A percentile compares a stretch with the other conserved stretches of the same genome.
phyloP scores from a whole-genome alignment of 2,797 vertebrate genomes.

The Micrastur ruficollis region DNA sequence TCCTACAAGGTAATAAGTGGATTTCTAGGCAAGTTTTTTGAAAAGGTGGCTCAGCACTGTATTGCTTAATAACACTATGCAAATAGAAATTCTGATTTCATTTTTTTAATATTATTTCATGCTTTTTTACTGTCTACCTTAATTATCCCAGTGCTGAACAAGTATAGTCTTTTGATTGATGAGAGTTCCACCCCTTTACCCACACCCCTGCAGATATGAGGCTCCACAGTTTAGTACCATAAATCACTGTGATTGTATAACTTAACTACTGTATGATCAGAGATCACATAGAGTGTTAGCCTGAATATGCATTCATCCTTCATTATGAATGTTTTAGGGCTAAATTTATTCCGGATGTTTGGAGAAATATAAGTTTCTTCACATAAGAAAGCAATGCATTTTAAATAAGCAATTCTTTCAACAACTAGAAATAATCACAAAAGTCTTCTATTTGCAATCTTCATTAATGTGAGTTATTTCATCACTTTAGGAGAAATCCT shows the following conservation, averaged over 20 bases:
- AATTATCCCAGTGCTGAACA: slow-evolving; percentile 63
- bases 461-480: slow-evolving; percentile 70
- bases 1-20: neutral
- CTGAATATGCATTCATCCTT: slow-evolving; percentile 33
- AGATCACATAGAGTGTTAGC: slow-evolving; percentile 47
- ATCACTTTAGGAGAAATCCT: slow-evolving; percentile 48
- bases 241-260: slow-evolving; percentile 68
- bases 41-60: slow-evolving; percentile 23
- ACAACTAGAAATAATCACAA: slow-evolving; percentile 55
- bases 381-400: slow-evolving; percentile 34
- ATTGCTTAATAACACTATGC: slow-evolving; percentile 38
- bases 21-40: slow-evolving; percentile 27
- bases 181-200: slow-evolving; percentile 59
- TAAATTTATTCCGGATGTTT: slow-evolving; percentile 29
- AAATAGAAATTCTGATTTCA: slow-evolving; percentile 47
- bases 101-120: slow-evolving; percentile 44
- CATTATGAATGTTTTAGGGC: slow-evolving; percentile 14
- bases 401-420: slow-evolving; percentile 57
- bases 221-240: slow-evolving; percentile 61
- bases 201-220: slow-evolving; percentile 56
- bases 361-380: slow-evolving; percentile 21
- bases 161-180: slow-evolving; percentile 61
- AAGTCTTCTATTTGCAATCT: slow-evolving; percentile 48
- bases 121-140: slow-evolving; percentile 61
- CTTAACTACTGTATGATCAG: slow-evolving; percentile 60